Evolutionary conservation across 1,140 invertebrate genomes (phyloP).

Genomic region (Drosophila subpulchrella): DNA sequence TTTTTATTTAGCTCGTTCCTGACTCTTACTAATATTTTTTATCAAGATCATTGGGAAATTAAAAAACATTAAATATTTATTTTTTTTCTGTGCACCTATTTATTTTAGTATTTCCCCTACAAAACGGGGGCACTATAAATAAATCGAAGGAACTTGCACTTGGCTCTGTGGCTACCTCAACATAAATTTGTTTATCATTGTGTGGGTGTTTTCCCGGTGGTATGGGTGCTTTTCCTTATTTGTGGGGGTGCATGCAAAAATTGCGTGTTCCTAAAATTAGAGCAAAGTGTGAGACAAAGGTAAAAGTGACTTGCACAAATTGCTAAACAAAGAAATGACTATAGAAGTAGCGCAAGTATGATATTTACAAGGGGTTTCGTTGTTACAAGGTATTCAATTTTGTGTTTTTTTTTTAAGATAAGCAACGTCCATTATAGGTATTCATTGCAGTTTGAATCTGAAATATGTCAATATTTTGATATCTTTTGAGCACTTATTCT

Average conservation of each 20-base stretch:
- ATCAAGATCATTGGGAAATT: not conserved
- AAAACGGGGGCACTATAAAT: slow-evolving; percentile 54
- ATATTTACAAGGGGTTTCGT: not conserved
- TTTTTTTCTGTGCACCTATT: slow-evolving; percentile 30
- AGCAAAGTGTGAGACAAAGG: slow-evolving; percentile 47
- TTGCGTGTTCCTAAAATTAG: slow-evolving; percentile 69
- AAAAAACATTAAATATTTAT: too few relatives aligned
- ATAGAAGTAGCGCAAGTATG: not conserved
- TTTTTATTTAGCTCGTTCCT: too few relatives aligned
- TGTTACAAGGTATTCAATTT: not conserved
- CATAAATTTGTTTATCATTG: slow-evolving; percentile 51
- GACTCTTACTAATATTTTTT: not conserved
- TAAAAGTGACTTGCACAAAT: slow-evolving; percentile 60
- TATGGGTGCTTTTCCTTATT: not conserved
- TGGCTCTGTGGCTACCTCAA: slow-evolving; percentile 74
- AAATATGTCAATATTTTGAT: not conserved
- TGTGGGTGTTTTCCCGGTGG: slow-evolving; percentile 21
- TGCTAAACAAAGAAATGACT: slow-evolving; percentile 56
- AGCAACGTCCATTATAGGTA: not conserved
- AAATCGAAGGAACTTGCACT: slow-evolving; percentile 70
- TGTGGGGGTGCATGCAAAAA: slow-evolving; percentile 36
- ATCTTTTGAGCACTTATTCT: not conserved
- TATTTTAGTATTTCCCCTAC: slow-evolving; percentile 32
- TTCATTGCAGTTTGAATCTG: too few relatives aligned
- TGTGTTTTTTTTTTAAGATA: too few relatives aligned